Evolutionary conservation across 2,113 vertebrate genomes (phyloP).

Genomic region (Erpornis zantholeuca): DNA sequence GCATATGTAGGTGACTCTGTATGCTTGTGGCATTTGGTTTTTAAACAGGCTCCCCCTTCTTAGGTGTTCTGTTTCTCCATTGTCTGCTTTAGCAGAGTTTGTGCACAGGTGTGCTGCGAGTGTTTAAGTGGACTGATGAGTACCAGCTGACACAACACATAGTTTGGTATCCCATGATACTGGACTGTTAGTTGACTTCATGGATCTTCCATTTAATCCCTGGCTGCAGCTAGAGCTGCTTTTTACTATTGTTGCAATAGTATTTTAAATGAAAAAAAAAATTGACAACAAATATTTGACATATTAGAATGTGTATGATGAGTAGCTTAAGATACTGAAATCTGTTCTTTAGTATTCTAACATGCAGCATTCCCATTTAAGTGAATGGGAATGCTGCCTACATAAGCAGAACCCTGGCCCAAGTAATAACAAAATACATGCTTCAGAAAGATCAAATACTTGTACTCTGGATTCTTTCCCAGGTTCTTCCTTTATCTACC

Average conservation of each 20-base stretch:
- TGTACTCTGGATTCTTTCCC: constrained; percentile 11
- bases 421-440: constrained; percentile 2
- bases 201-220: background rate
- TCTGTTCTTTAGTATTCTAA: background rate
- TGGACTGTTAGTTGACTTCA: background rate
- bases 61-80: constrained; percentile 29
- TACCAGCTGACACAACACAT: background rate
- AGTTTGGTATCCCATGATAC: background rate
- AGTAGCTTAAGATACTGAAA: background rate
- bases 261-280: background rate
- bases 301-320: background rate
- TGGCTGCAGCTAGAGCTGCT: background rate
- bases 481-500: constrained; percentile 50
- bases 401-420: background rate
- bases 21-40: background rate
- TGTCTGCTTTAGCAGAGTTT: background rate
- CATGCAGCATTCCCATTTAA: background rate
- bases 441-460: constrained; percentile 21
- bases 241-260: background rate
- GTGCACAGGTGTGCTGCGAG: background rate
- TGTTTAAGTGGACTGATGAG: background rate
- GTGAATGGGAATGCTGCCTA: background rate
- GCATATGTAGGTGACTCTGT: background rate
- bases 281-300: background rate
- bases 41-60: background rate